Percentiles rank a stretch among this genome's conserved stretches.
phyloP scores from a whole-genome alignment of 2,888 invertebrate genomes.

The Pollenia amentaria region DNA sequence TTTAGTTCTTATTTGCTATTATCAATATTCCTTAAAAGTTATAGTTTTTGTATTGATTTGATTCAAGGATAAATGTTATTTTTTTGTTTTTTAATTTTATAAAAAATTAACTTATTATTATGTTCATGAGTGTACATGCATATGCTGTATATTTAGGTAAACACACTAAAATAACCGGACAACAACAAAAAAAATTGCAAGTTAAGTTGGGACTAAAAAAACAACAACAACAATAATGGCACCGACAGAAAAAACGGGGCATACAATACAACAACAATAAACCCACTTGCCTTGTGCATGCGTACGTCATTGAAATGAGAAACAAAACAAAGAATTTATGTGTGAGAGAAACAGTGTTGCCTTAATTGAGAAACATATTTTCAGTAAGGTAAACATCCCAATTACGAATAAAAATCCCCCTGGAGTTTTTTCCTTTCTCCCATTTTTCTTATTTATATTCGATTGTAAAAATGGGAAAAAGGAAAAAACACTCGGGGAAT shows the following conservation, averaged over 20 bases:
- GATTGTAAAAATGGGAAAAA: too few species aligned
- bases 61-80: too few species aligned
- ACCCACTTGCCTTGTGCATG: slow-evolving; percentile 69
- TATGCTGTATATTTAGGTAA: slow-evolving; percentile 5
- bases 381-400: too few species aligned
- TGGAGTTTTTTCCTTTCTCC: too few species aligned
- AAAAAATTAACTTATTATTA: too few species aligned
- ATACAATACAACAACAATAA: slow-evolving; percentile 39
- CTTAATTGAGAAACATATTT: background rate
- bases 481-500: too few species aligned
- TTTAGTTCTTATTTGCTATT: too few species aligned
- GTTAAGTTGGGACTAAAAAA: slow-evolving; percentile 52
- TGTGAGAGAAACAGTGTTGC: slow-evolving; percentile 30
- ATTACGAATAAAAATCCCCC: background rate
- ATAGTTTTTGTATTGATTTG: too few species aligned
- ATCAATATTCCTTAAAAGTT: too few species aligned
- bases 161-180: slow-evolving; percentile 33
- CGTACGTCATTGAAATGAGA: slow-evolving; percentile 66
- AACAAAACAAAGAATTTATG: slow-evolving; percentile 34
- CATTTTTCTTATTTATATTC: too few species aligned
- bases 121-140: background rate
- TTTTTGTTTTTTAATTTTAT: too few species aligned
- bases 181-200: slow-evolving; percentile 65
- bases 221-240: slow-evolving; percentile 13
- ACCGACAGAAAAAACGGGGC: slow-evolving; percentile 31